Base-by-base conservation (phyloP, 2,797 vertebrate genomes). In the Hyperoplus immaculatus region DNA sequence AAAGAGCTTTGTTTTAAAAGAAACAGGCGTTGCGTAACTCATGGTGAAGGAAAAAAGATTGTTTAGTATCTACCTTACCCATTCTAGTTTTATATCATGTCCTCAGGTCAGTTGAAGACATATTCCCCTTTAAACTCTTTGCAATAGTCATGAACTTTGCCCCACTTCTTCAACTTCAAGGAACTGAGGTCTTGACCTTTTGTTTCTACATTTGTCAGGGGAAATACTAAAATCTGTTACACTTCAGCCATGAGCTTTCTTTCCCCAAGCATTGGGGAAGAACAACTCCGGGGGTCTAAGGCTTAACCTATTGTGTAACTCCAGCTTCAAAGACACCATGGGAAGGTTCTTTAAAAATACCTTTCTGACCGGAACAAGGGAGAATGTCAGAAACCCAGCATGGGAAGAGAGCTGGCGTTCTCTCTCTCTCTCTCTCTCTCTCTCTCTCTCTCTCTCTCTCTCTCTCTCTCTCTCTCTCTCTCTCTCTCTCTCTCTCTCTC, bases 1-100 rank as follows among this genome's bases (percentile, higher is more conserved):
- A 93, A 93, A 92, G 90, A 80, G 72, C 86, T 88, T 91, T 93
- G 88, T 93, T 78, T 50, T 70, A 57, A 46, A 84, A 75, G 66
- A 68, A 81, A 81, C 49, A 77, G 80, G 86, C 68, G 6, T 92
- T 91, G 72, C 87, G 81, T 87, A 91, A 88, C 36, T 57, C 62
- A 14, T 6, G 41, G 49, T 66, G 67, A 74, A 63, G 75, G 69
- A 61, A 75, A 60, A 72, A 61, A 73, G 63, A 74, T 61, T 58
- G 69, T 76, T 53, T 16, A 64, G 7, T 53, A 54, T 75, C 71
- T 75, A 72, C 13, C 8, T 39, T 61, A 42, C 50, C 68, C 8
- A 45, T 38, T 45, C 69, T 54, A 12, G n/a, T 61, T 64, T 55
- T 47, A 8, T 39, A 54, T 46, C 10, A 43, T 58, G 21, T 56